phyloP scores from a whole-genome alignment of 1,140 invertebrate genomes.

The Cecropterus lyciades region DNA sequence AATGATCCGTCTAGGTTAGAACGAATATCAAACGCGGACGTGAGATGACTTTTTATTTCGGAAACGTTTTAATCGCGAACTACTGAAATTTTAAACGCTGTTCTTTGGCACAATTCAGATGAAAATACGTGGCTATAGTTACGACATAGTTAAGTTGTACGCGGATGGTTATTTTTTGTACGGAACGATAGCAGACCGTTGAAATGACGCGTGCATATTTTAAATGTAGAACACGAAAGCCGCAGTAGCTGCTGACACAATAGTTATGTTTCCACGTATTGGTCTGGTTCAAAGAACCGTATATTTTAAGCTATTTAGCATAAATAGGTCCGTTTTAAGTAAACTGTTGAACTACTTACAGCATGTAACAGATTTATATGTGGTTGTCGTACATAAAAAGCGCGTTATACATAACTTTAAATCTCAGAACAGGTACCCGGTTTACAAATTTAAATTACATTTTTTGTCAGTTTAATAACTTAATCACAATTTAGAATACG shows the following conservation, averaged over 20 bases:
- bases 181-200: constrained; percentile 9
- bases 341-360: not conserved
- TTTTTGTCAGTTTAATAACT: constrained; percentile 8
- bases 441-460: constrained; percentile 3
- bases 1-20: constrained; percentile 64
- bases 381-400: not conserved
- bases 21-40: constrained; percentile 64
- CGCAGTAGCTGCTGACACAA: constrained; percentile 23
- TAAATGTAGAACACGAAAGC: constrained; percentile 31
- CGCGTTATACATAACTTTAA: no score
- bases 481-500: constrained; percentile 17
- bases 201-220: constrained; percentile 33
- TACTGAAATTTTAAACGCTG: constrained; percentile 37
- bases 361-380: not conserved
- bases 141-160: constrained; percentile 35
- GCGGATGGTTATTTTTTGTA: constrained; percentile 25
- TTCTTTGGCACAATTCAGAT: constrained; percentile 35
- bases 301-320: constrained; percentile 3
- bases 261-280: constrained; percentile 20
- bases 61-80: constrained; percentile 42
- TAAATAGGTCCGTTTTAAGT: constrained; percentile 1
- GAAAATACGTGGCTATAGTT: constrained; percentile 26
- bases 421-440: not conserved
- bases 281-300: constrained; percentile 14
- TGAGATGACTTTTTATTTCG: constrained; percentile 58